Conservation (phyloP, 2,888 invertebrate genomes). For the Myathropa florea region DNA sequence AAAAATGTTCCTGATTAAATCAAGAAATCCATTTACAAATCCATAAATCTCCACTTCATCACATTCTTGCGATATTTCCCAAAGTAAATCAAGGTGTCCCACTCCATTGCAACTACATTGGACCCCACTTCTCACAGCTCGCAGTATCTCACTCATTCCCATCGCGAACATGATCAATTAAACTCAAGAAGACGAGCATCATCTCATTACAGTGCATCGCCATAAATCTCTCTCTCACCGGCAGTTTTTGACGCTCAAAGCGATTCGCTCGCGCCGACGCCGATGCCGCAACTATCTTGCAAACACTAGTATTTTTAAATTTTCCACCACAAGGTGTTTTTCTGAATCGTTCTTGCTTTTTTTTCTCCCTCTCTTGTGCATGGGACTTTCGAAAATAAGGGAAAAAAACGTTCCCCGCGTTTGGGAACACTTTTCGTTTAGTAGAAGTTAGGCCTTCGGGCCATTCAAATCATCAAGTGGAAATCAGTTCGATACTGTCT, state of each 20-base stretch:
- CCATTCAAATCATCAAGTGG: conserved; percentile 67
- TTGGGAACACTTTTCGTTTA: conserved; percentile 49
- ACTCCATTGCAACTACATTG: background rate
- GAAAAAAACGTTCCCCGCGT: conserved; percentile 15
- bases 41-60: too few species aligned
- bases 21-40: too few species aligned
- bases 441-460: conserved; percentile 69
- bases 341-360: background rate
- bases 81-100: too few species aligned
- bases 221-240: conserved; percentile 20
- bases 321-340: conserved; percentile 52
- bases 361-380: background rate
- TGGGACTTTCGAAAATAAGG: background rate
- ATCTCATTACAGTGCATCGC: background rate
- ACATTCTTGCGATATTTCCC: too few species aligned
- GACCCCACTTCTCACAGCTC: background rate
- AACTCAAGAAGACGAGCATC: conserved; percentile 5
- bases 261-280: background rate
- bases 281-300: background rate
- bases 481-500: conserved; percentile 48
- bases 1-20: too few species aligned
- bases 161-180: background rate
- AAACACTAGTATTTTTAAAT: conserved; percentile 50
- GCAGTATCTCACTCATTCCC: conserved; percentile 5
- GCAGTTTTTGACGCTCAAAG: conserved; percentile 21